Evolutionary conservation across 2,113 vertebrate species (phyloP).

Genomic region (Merops nubicus): DNA sequence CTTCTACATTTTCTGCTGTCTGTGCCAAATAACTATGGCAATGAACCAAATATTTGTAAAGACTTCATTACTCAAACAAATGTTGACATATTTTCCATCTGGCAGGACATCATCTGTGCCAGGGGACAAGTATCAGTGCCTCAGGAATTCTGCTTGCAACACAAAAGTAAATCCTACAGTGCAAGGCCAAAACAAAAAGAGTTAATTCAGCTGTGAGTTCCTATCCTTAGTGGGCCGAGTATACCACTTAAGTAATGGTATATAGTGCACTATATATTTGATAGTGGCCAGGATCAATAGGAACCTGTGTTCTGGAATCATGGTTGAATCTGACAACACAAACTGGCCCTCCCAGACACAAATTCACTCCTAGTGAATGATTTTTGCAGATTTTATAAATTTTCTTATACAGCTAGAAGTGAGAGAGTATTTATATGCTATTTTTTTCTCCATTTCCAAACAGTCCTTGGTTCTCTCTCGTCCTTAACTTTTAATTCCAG

Average conservation of each 20-base stretch:
- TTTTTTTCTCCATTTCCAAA: neutral
- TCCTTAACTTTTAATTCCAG: neutral
- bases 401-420: neutral
- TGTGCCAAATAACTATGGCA: conserved; percentile 20
- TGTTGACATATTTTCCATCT: conserved; percentile 57
- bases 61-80: conserved; percentile 52
- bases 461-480: neutral
- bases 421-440: neutral
- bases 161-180: neutral
- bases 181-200: neutral
- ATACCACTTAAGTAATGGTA: neutral
- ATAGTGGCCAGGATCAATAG: neutral
- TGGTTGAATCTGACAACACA: neutral
- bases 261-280: neutral
- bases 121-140: neutral
- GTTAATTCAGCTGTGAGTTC: neutral
- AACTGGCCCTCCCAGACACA: neutral
- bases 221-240: neutral
- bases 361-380: neutral
- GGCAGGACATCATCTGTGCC: conserved; percentile 58
- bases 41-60: conserved; percentile 30
- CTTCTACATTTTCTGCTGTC: neutral
- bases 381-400: neutral
- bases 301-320: neutral
- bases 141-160: conserved; percentile 24